Conservation (phyloP, 2,888 invertebrate genomes). For the Candidula unifasciata region DNA sequence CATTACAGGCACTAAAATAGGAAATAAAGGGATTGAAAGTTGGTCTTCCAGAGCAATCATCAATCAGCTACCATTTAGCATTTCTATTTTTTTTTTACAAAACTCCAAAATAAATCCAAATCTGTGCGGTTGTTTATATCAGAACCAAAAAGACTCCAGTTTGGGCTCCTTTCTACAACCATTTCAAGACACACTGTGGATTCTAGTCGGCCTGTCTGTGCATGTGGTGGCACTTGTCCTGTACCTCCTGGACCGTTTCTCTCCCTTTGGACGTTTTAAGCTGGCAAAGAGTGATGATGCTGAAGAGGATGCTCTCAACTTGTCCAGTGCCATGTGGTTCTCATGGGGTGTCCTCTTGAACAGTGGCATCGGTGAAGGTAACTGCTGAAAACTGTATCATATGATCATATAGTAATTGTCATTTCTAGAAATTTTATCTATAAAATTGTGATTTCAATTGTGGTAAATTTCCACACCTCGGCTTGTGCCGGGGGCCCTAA, state of each 20-base stretch:
- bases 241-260: constrained; percentile 91
- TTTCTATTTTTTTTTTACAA: no score
- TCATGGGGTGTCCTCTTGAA: constrained; percentile 99
- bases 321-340: constrained; percentile 99
- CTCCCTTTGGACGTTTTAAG: constrained; percentile 87
- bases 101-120: no score
- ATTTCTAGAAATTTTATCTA: no score
- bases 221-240: constrained; percentile 98
- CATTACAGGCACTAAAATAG: no score
- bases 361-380: constrained; percentile 99
- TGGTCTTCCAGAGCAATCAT: no score
- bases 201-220: constrained; percentile 97
- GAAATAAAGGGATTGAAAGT: no score
- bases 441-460: no score
- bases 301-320: constrained; percentile 97
- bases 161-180: constrained; percentile 99
- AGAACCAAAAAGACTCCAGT: constrained; percentile 98
- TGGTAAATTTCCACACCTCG: no score
- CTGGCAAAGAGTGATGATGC: constrained; percentile 81
- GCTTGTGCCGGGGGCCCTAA: no score
- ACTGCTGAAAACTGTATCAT: not conserved
- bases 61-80: no score
- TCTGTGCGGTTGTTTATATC: constrained; percentile 52
- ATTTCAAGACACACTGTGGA: constrained; percentile 99
- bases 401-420: no score